These are phyloP conservation scores for Xestoiulus laeticollis DNA, from an alignment of 2,888 invertebrate species.

Conservation along the genomic window DNA sequence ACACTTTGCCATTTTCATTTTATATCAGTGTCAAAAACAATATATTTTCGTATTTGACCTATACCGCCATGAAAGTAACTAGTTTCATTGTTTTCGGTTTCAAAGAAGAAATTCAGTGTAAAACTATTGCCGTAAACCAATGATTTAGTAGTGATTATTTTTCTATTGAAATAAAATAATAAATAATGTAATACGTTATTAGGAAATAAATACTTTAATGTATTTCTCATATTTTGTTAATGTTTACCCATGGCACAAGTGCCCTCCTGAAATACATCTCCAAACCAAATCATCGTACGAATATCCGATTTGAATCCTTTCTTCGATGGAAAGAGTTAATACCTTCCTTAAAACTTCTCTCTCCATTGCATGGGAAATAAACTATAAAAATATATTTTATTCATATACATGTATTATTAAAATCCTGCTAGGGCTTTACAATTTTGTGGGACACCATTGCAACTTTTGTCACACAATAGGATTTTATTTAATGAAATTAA, in stretches of 20 bases:
- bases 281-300: conserved; percentile 32
- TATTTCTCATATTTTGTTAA: background rate
- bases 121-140: conserved; percentile 37
- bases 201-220: background rate
- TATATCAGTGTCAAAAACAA: background rate
- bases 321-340: background rate
- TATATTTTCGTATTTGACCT: background rate
- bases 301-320: conserved; percentile 38
- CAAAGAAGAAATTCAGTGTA: background rate
- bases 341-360: background rate
- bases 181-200: background rate
- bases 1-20: too few species aligned
- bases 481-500: background rate
- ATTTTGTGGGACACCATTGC: too few species aligned
- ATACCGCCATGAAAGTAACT: background rate
- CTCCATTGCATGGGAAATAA: background rate
- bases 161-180: background rate
- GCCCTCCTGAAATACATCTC: conserved; percentile 22
- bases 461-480: background rate
- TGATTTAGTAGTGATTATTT: background rate
- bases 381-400: background rate
- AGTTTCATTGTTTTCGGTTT: background rate
- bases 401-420: too few species aligned
- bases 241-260: background rate
- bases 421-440: too few species aligned